Evolutionary conservation across 2,888 invertebrate genomes (phyloP).

Genomic region (Xestia sexstrigata): DNA sequence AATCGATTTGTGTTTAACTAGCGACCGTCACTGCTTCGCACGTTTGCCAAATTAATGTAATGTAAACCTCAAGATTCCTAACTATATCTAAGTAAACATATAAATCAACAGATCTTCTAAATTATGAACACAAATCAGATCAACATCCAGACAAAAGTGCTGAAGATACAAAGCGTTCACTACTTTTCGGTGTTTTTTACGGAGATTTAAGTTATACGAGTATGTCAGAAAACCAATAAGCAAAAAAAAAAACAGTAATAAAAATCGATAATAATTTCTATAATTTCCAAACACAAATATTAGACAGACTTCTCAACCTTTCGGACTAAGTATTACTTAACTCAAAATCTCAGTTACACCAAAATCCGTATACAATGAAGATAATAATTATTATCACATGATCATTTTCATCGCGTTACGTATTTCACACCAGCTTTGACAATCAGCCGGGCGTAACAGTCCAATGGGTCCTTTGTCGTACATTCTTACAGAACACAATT

Average conservation of each 20-base stretch:
- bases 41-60: not conserved
- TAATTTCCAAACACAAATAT: not conserved
- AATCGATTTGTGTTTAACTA: not conserved
- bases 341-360: not conserved
- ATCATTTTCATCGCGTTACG: slow-evolving; percentile 42
- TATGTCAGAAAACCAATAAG: not conserved
- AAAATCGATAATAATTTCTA: not conserved
- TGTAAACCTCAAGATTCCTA: not conserved
- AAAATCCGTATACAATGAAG: slow-evolving; percentile 12
- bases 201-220: not conserved
- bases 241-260: not conserved
- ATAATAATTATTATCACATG: slow-evolving; percentile 27
- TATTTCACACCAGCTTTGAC: slow-evolving; percentile 71
- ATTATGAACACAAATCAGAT: too few relatives aligned
- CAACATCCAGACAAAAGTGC: too few relatives aligned
- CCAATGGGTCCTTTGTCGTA: slow-evolving; percentile 58
- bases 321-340: not conserved
- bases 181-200: too few relatives aligned
- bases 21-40: not conserved
- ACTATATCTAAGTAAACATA: too few relatives aligned
- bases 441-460: slow-evolving; percentile 68
- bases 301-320: not conserved
- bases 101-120: too few relatives aligned
- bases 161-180: too few relatives aligned
- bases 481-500: slow-evolving; percentile 38